These are phyloP conservation scores for Nylanderia fulva DNA, from an alignment of 1,140 invertebrate genomes.

Conservation along the genomic window DNA sequence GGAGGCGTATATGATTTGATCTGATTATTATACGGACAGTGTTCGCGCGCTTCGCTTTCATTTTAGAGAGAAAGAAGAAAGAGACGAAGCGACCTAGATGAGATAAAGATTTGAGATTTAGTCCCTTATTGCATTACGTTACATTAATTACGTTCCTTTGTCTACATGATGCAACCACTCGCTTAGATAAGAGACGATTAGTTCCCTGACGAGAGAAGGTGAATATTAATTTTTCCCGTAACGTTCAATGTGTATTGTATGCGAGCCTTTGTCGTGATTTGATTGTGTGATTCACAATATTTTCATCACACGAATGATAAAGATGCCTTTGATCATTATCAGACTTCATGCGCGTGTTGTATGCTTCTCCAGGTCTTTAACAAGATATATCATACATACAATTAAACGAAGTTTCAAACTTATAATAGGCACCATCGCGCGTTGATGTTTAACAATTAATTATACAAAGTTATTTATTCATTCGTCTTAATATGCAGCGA, in stretches of 20 bases:
- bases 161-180: conserved; percentile 12
- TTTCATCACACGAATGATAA: background rate
- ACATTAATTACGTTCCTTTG: conserved; percentile 74
- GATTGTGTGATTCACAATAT: conserved; percentile 31
- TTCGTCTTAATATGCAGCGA: background rate
- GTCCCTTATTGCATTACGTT: conserved; percentile 44
- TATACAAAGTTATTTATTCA: conserved; percentile 82
- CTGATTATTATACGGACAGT: conserved; percentile 13
- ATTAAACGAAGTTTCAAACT: conserved; percentile 75
- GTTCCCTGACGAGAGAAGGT: background rate
- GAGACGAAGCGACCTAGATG: conserved; percentile 19
- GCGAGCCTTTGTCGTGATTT: background rate
- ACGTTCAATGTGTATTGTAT: conserved; percentile 4
- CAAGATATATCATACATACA: conserved; percentile 73
- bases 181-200: background rate
- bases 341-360: conserved; percentile 39
- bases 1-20: conserved; percentile 58
- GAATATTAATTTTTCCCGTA: conserved; percentile 35
- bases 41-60: background rate
- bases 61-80: background rate
- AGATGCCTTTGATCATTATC: background rate
- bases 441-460: conserved; percentile 80
- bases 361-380: conserved; percentile 72
- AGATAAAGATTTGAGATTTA: conserved; percentile 12
- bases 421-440: conserved; percentile 75